Evolutionary conservation across 2,888 invertebrate species (phyloP), one percentile per base, ranked within the genome.

Genomic region (Dicyrtomina minuta): DNA sequence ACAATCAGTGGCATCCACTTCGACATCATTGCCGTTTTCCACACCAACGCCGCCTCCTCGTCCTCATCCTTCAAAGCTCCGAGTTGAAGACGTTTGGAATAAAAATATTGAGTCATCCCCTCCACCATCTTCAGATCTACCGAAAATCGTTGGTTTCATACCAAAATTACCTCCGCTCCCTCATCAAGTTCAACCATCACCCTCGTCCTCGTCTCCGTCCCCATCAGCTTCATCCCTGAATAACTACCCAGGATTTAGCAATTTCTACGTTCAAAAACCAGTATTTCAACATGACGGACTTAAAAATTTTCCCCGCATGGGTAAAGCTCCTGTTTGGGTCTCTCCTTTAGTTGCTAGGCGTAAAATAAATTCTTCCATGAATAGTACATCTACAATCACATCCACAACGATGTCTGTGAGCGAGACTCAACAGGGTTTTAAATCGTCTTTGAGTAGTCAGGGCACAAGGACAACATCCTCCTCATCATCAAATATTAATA

Each of bases 301-400:
- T 6, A 67, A 49, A 43, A 68, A 68, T 53, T 73, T 75, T 60
- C 75, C 75, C 0, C 70, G 71, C 46, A 70, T 73, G 72, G 75
- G 74, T 1, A 75, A 75, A 53, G 71, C 74, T 3, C 75, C 75
- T 0, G 74, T 75, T 27, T 77, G 75, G 75, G 74, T 75, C 43
- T 73, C 73, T 41, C 77, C 77, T 3, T 24, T 77, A 6, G 73
- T 73, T n/a, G 71, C 75, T 2, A 27, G 77, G 20, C 59, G 72
- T 26, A 62, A 61, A 64, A 60, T 68, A 51, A 53, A 53, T 22
- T 41, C 22, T n/a, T 24, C n/a, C 6, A 33, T 33, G 8, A 33
- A 33, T 33, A 33, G 33, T 33, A 33, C 33, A 33, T 33, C 33
- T 3, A 33, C 33, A 3, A 33, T 33, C 33, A 33, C 33, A 5